Evolutionary conservation across 2,888 invertebrate species (phyloP).

Genomic region (Oxycera nigricornis): DNA sequence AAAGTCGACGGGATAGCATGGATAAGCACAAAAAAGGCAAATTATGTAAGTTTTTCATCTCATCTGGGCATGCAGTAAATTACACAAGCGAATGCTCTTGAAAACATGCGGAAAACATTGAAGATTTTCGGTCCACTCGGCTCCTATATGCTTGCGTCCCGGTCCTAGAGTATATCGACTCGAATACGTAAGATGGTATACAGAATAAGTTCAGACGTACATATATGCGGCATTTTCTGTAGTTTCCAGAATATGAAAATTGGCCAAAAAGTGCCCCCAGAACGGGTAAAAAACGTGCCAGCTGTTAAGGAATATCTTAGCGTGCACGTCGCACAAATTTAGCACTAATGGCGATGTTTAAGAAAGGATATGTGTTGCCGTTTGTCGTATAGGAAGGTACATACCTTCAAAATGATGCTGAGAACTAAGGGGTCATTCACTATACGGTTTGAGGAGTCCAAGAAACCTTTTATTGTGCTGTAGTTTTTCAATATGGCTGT

Average conservation of each 20-base stretch:
- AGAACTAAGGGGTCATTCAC: too few species aligned
- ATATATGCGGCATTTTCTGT: background rate
- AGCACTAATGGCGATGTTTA: too few species aligned
- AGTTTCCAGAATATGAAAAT: constrained; percentile 28
- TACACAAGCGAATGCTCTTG: constrained; percentile 38
- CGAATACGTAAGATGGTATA: too few species aligned
- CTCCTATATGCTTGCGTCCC: constrained; percentile 8
- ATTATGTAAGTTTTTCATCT: constrained; percentile 21
- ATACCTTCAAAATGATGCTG: too few species aligned
- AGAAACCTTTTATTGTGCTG: too few species aligned
- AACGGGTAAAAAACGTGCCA: constrained; percentile 6
- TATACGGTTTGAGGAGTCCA: too few species aligned
- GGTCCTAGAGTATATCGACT: background rate
- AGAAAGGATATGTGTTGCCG: too few species aligned
- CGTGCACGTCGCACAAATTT: background rate
- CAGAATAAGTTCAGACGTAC: background rate
- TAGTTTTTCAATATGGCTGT: too few species aligned
- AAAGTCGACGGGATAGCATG: too few species aligned
- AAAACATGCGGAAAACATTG: constrained; percentile 38
- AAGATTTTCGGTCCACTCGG: constrained; percentile 13
- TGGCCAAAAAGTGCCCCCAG: constrained; percentile 4
- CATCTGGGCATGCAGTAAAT: constrained; percentile 13
- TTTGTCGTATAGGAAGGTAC: too few species aligned
- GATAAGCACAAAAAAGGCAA: constrained; percentile 9
- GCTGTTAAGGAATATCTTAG: constrained; percentile 19